These are phyloP conservation scores for Potamarius usumacintae DNA, from an alignment of 2,113 vertebrate genomes.

Conservation along the genomic window DNA sequence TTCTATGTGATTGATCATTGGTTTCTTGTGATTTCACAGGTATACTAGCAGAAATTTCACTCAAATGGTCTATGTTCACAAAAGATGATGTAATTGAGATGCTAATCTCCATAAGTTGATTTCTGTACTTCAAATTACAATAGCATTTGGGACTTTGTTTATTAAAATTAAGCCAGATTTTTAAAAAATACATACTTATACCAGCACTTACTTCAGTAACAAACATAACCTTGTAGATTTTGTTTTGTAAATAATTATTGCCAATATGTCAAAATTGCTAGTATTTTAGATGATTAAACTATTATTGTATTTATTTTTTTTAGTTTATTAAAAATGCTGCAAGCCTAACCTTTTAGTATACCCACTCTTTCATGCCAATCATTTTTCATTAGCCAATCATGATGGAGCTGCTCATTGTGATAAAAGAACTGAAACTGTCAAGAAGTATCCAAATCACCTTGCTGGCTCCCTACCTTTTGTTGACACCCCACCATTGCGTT, in stretches of 20 bases:
- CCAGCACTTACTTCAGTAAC: neutral
- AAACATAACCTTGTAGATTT: neutral
- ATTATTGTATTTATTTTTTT: too few species aligned
- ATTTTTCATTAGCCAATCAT: slow-evolving; percentile 1
- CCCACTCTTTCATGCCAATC: too few species aligned
- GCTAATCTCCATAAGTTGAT: too few species aligned
- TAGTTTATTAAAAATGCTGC: too few species aligned
- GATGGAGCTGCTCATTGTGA: slow-evolving; percentile 48
- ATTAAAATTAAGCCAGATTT: neutral
- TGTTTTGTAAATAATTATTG: neutral
- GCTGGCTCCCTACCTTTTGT: slow-evolving; percentile 53
- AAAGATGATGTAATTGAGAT: neutral
- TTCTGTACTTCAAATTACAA: neutral
- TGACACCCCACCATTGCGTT: slow-evolving; percentile 11
- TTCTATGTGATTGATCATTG: neutral
- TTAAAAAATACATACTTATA: neutral
- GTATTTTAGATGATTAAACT: too few species aligned
- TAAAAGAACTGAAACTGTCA: slow-evolving; percentile 62
- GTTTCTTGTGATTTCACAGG: slow-evolving; percentile 11
- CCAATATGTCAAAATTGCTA: too few species aligned
- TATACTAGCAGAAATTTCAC: neutral
- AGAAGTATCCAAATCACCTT: slow-evolving; percentile 50
- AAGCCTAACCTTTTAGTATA: too few species aligned
- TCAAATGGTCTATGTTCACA: neutral
- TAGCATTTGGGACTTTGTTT: neutral